Evolutionary conservation across 2,113 vertebrate genomes (phyloP).

Genomic region (Microtus ochrogaster): DNA sequence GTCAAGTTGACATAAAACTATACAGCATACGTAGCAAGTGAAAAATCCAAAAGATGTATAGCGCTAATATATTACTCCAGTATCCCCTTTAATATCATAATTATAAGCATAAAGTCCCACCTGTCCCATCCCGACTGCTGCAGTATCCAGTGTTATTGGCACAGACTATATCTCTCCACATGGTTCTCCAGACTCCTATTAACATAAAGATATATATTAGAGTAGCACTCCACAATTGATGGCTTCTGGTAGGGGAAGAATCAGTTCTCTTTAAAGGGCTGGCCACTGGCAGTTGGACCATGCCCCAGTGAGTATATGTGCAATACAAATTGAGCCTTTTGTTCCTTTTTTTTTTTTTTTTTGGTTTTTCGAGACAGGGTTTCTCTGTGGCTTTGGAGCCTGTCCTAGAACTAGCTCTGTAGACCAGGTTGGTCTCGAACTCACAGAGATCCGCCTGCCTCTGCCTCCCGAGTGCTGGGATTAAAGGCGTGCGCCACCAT

Average conservation of each 20-base stretch:
- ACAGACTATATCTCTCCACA: neutral
- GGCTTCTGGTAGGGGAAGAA: neutral
- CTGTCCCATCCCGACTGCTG: neutral
- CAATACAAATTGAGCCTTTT: neutral
- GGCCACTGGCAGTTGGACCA: neutral
- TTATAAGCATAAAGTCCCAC: neutral
- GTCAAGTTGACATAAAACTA: neutral
- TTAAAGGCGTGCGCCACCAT: no score
- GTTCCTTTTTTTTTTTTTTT: neutral
- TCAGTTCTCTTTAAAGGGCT: neutral
- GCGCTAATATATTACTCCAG: neutral
- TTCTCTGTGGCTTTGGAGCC: no score
- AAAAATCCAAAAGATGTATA: neutral
- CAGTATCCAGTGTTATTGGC: neutral
- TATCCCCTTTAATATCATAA: neutral
- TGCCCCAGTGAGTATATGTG: neutral
- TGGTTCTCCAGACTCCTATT: neutral
- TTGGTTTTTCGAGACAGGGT: no score
- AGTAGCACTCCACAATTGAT: neutral
- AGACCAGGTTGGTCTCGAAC: no score
- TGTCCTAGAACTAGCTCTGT: no score
- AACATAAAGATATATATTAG: neutral
- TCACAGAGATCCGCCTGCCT: no score
- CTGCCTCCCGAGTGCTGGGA: no score
- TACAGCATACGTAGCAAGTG: neutral